Percentiles rank a stretch among this genome's conserved stretches.
These are phyloP conservation scores for Onthophagus sagittarius DNA, from an alignment of 2,888 invertebrate genomes.

Conservation along the genomic window DNA sequence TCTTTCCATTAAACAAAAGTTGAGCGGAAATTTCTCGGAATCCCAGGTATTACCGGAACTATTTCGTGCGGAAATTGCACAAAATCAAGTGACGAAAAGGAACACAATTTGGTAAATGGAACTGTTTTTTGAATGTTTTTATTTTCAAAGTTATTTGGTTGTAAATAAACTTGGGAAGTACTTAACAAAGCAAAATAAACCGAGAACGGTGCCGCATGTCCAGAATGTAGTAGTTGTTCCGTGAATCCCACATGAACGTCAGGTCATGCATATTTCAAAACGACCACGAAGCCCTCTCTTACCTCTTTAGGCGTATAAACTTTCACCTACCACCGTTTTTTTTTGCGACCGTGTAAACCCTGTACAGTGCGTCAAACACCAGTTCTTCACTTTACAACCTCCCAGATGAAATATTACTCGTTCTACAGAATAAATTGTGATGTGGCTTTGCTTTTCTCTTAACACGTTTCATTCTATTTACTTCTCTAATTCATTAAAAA, in stretches of 20 bases:
- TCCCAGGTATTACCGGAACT: background rate
- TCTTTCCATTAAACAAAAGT: background rate
- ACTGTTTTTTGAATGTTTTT: background rate
- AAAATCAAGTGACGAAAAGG: background rate
- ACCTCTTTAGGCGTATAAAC: background rate
- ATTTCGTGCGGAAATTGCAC: background rate
- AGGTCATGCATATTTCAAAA: background rate
- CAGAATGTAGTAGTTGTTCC: background rate
- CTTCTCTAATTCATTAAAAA: too few relatives aligned
- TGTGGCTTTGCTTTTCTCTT: background rate
- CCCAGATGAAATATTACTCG: background rate
- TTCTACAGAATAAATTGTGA: background rate
- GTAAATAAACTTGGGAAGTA: background rate
- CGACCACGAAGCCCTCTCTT: background rate
- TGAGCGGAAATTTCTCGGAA: background rate
- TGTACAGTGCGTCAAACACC: background rate
- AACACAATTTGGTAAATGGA: background rate
- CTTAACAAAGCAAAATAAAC: background rate
- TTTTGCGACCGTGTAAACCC: background rate
- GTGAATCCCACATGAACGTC: background rate
- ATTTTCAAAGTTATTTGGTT: background rate
- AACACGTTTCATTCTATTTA: too few relatives aligned
- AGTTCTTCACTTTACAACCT: background rate
- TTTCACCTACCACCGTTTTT: background rate
- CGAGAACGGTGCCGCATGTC: background rate